phyloP scores from a whole-genome alignment of 2,113 vertebrate species.

The Amphiprion ocellaris region DNA sequence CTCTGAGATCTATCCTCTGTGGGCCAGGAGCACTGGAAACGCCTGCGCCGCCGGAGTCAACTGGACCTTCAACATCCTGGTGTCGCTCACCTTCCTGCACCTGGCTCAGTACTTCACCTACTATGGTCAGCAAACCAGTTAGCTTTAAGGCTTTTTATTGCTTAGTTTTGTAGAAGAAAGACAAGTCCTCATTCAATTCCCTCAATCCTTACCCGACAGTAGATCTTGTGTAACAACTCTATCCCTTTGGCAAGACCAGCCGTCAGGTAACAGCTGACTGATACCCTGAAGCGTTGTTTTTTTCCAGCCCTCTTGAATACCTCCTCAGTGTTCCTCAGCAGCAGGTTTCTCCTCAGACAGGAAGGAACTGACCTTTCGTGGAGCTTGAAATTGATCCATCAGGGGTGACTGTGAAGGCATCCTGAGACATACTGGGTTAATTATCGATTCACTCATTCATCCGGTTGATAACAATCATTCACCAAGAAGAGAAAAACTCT shows the following conservation, averaged over 20 bases:
- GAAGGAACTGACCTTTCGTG: slow-evolving; percentile 66
- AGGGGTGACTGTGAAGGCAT: slow-evolving; percentile 16
- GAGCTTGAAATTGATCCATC: slow-evolving; percentile 40
- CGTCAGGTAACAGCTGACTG: slow-evolving; percentile 12
- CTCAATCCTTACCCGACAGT: not conserved
- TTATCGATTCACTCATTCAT: slow-evolving; percentile 22
- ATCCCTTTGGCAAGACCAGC: not conserved
- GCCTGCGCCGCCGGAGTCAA: slow-evolving; percentile 96
- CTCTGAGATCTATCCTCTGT: slow-evolving; percentile 98
- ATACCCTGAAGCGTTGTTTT: not conserved
- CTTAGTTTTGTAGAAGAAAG: not conserved
- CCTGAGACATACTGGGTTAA: slow-evolving; percentile 37
- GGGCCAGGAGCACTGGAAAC: slow-evolving; percentile 98
- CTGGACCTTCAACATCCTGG: slow-evolving; percentile 96
- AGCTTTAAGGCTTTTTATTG: too few relatives aligned
- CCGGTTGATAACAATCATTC: not conserved
- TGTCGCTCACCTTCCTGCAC: slow-evolving; percentile 96
- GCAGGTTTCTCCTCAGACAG: slow-evolving; percentile 61
- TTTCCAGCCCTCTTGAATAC: not conserved
- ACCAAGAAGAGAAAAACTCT: not conserved
- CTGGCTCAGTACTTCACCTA: slow-evolving; percentile 95
- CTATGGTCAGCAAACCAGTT: slow-evolving; percentile 86
- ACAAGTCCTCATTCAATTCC: not conserved
- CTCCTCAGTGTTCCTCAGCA: slow-evolving; percentile 36
- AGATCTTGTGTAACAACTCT: not conserved